A percentile compares a stretch with the other conserved stretches of the same genome.
Evolutionary conservation across 1,140 invertebrate genomes (phyloP).

Genomic region (Heterodera carotae): DNA sequence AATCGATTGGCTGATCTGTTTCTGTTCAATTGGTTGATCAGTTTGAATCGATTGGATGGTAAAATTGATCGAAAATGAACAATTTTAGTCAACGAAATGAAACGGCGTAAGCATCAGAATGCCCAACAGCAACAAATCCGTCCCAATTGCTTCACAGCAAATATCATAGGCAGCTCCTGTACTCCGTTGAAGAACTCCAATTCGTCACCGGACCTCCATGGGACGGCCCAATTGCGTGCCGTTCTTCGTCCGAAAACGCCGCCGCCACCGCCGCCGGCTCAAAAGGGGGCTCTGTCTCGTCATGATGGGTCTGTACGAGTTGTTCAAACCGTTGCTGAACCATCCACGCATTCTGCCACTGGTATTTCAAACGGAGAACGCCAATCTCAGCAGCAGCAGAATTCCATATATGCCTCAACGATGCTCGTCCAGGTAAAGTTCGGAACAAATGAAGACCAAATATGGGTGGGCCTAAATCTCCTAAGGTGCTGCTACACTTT

Average conservation of each 20-base stretch:
- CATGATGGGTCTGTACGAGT: background rate
- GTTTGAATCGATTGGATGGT: too few relatives aligned
- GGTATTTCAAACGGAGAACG: background rate
- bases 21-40: too few relatives aligned
- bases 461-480: too few relatives aligned
- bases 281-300: background rate
- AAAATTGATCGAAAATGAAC: background rate
- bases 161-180: background rate
- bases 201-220: constrained; percentile 50
- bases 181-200: constrained; percentile 57
- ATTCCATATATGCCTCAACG: constrained; percentile 22
- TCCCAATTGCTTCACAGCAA: constrained; percentile 28
- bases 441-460: too few relatives aligned
- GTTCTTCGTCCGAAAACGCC: constrained; percentile 58
- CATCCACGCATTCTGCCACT: background rate
- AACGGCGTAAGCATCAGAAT: constrained; percentile 73
- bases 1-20: too few relatives aligned
- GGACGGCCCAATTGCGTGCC: background rate
- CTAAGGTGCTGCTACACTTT: background rate
- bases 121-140: constrained; percentile 32
- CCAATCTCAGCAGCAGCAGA: background rate
- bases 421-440: constrained; percentile 14
- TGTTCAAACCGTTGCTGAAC: background rate
- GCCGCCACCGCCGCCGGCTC: constrained; percentile 50
- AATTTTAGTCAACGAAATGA: constrained; percentile 82